Percentiles rank a stretch among this genome's conserved stretches.
Evolutionary conservation across 2,797 vertebrate genomes (phyloP).

Genomic region (Pangasius djambal): DNA sequence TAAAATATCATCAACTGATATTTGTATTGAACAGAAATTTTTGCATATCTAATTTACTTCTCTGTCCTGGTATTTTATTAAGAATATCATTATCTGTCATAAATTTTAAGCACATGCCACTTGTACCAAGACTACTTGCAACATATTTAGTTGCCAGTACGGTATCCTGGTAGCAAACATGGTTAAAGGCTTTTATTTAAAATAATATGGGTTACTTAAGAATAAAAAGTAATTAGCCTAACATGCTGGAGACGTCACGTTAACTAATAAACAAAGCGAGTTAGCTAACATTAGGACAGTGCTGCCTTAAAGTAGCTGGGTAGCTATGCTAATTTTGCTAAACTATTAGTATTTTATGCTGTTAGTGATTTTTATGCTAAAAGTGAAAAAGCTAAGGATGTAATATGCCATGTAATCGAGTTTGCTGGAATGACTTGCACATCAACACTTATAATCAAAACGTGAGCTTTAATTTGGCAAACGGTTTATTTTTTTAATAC

Average conservation of each 20-base stretch:
- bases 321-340: not conserved
- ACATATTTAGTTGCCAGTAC: not conserved
- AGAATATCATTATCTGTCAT: not conserved
- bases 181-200: not conserved
- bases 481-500: not conserved
- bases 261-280: not conserved
- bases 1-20: not conserved
- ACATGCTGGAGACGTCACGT: not conserved
- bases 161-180: too few species aligned
- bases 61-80: not conserved
- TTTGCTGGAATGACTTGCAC: not conserved
- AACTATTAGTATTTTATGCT: too few species aligned
- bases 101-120: not conserved
- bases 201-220: not conserved
- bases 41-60: not conserved
- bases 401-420: not conserved
- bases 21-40: not conserved
- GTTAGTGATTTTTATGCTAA: not conserved
- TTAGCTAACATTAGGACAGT: not conserved
- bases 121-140: not conserved
- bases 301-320: not conserved
- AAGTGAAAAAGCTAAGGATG: not conserved
- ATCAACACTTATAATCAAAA: not conserved
- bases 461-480: not conserved
- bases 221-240: not conserved